phyloP scores from a whole-genome alignment of 2,113 vertebrate species.

The Pogona vitticeps region DNA sequence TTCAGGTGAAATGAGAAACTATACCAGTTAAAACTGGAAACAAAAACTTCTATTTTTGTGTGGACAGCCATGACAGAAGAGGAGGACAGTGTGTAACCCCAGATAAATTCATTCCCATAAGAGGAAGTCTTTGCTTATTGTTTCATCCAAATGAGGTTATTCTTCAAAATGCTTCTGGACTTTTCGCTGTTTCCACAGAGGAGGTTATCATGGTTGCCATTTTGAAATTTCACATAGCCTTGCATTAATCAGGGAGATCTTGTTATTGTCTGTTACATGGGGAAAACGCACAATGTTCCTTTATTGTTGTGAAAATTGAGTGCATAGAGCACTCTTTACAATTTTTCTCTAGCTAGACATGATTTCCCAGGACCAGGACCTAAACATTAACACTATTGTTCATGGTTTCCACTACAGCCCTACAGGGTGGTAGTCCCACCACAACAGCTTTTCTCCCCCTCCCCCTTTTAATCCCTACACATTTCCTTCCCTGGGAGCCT shows the following conservation, averaged over 20 bases:
- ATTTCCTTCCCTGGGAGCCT: conserved; percentile 71
- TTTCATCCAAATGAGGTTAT: background rate
- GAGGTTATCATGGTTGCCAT: background rate
- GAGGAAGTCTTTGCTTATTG: background rate
- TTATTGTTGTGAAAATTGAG: accelerated
- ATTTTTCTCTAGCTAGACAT: conserved; percentile 19
- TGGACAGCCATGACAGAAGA: background rate
- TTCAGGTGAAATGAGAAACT: background rate
- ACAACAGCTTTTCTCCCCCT: conserved; percentile 59
- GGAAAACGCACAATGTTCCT: accelerated
- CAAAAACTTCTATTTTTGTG: background rate
- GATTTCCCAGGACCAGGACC: conserved; percentile 27
- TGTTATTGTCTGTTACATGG: background rate
- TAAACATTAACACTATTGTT: conserved; percentile 58
- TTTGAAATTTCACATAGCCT: background rate
- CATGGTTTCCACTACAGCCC: conserved; percentile 57
- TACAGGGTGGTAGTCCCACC: conserved; percentile 51
- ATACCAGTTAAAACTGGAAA: background rate
- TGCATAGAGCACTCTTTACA: conserved; percentile 1
- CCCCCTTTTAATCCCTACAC: conserved; percentile 50
- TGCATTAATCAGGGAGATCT: background rate
- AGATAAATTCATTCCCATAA: background rate
- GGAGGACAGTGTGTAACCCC: background rate
- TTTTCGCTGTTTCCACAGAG: background rate
- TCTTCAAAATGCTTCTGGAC: background rate